Conservation (phyloP, 2,113 vertebrate species). For the Corynorhinus townsendii region DNA sequence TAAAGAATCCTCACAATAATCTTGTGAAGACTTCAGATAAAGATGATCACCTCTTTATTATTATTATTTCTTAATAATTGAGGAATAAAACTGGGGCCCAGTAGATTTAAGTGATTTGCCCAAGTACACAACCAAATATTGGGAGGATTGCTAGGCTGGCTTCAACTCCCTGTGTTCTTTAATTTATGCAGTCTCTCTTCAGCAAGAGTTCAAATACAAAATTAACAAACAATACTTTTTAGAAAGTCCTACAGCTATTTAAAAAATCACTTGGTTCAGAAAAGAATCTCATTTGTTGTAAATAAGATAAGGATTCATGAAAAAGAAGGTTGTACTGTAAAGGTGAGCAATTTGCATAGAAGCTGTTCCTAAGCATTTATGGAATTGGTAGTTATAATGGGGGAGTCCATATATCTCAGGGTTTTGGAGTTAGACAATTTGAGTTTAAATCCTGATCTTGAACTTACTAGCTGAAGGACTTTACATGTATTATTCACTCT, state of each 20-base stretch:
- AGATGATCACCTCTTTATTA: neutral
- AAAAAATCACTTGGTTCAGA: neutral
- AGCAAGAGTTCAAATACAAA: neutral
- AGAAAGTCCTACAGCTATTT: neutral
- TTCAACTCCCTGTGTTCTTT: neutral
- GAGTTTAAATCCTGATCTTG: neutral
- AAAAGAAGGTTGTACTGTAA: neutral
- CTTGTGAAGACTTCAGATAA: neutral
- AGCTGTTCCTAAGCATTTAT: neutral
- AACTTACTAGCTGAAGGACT: neutral
- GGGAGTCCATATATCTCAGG: neutral
- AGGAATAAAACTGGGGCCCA: neutral
- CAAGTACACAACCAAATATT: neutral
- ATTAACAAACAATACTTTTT: neutral
- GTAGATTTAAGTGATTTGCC: neutral
- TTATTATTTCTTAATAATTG: neutral
- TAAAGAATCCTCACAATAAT: neutral
- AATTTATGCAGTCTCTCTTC: neutral
- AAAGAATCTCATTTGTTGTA: neutral
- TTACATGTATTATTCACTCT: neutral
- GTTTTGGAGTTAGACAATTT: neutral
- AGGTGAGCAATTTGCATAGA: neutral
- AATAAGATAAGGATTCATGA: neutral
- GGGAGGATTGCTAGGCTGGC: neutral
- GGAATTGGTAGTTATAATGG: neutral